Percentiles rank a stretch among this genome's conserved stretches.
phyloP scores from a whole-genome alignment of 2,113 vertebrate species.

The Ptilonorhynchus violaceus region DNA sequence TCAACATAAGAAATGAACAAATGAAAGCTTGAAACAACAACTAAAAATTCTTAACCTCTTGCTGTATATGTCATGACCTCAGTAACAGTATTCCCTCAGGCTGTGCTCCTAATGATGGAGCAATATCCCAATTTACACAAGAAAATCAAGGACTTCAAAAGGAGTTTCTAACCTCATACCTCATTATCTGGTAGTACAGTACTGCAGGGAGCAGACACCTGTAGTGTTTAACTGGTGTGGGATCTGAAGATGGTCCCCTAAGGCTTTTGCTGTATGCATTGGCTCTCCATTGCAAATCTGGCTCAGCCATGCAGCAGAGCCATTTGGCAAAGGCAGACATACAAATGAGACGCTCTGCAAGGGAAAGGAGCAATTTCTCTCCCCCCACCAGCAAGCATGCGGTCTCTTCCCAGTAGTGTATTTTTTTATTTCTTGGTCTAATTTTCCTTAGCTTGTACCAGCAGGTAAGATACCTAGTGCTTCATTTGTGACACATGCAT shows the following conservation, averaged over 20 bases:
- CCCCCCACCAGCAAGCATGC: background rate
- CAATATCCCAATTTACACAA: background rate
- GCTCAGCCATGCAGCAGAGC: background rate
- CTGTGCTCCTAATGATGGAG: background rate
- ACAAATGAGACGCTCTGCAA: background rate
- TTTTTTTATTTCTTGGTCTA: background rate
- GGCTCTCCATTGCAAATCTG: background rate
- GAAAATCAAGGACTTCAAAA: slow-evolving; percentile 3
- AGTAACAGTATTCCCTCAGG: background rate
- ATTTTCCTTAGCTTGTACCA: background rate
- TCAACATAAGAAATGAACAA: background rate
- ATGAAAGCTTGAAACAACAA: background rate
- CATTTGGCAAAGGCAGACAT: background rate
- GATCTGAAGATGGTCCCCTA: background rate
- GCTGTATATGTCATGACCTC: background rate
- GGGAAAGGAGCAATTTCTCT: background rate
- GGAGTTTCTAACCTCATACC: background rate
- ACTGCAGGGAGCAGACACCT: background rate
- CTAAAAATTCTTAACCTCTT: background rate
- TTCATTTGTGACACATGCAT: background rate
- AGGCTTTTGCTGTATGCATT: background rate
- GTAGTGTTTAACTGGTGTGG: background rate
- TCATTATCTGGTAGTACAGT: background rate
- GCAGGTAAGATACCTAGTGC: background rate
- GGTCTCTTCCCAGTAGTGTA: background rate